Conservation (phyloP, 1,140 invertebrate genomes). For the Panagrolaimus sp. region DNA sequence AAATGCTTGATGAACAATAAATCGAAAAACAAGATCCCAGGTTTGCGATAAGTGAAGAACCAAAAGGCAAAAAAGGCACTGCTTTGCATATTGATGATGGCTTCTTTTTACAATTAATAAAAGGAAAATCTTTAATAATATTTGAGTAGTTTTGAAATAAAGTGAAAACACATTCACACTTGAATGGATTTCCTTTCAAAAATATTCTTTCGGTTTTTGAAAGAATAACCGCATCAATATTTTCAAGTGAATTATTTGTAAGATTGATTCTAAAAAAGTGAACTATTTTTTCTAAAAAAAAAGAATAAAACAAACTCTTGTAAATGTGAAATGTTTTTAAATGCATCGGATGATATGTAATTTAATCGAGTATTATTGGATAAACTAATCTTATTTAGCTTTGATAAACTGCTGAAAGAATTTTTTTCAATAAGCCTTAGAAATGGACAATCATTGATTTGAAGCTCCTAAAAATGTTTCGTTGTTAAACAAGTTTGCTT, state of each 20-base stretch:
- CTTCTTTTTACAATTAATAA: constrained; percentile 21
- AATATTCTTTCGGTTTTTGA: constrained; percentile 17
- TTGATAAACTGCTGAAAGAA: constrained; percentile 35
- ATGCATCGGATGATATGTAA: constrained; percentile 39
- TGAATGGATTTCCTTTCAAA: constrained; percentile 31
- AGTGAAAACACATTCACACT: constrained; percentile 34
- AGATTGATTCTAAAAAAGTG: constrained; percentile 36
- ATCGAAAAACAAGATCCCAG: constrained; percentile 39
- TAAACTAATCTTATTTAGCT: constrained; percentile 27
- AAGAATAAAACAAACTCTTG: constrained; percentile 30
- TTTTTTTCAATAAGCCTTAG: constrained; percentile 29
- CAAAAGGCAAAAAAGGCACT: constrained; percentile 33
- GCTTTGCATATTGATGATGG: constrained; percentile 18
- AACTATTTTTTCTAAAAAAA: not conserved
- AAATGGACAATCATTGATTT: constrained; percentile 26
- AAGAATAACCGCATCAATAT: constrained; percentile 18
- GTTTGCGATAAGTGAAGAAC: constrained; percentile 28
- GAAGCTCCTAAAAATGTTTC: constrained; percentile 18
- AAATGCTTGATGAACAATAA: constrained; percentile 26
- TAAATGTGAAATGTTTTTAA: constrained; percentile 26
- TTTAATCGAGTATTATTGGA: constrained; percentile 33
- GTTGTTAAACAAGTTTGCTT: not conserved
- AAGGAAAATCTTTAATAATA: constrained; percentile 20
- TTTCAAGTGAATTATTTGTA: constrained; percentile 24
- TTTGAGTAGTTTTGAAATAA: constrained; percentile 19